These are phyloP conservation scores for Pollimyrus isidori DNA, from an alignment of 2,113 vertebrate species.

Conservation along the genomic window DNA sequence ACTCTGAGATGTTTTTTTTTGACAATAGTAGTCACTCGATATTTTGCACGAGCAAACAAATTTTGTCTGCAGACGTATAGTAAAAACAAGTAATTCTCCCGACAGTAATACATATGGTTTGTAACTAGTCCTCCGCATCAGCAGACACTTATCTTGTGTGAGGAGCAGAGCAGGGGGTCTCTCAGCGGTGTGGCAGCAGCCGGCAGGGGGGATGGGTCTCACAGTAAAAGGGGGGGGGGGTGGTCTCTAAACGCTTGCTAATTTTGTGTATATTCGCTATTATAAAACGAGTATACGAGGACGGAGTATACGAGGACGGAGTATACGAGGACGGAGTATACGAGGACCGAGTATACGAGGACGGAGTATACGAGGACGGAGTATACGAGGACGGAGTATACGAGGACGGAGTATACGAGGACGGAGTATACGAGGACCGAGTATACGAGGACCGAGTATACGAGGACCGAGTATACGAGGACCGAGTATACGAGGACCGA, in stretches of 20 bases:
- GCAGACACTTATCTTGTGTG: neutral
- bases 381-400: neutral
- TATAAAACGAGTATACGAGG: neutral
- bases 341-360: neutral
- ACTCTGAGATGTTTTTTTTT: neutral
- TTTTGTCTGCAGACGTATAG: neutral
- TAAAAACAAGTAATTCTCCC: neutral
- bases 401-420: neutral
- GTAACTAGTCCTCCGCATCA: neutral
- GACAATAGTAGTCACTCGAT: neutral
- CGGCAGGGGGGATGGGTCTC: neutral
- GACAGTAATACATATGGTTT: neutral
- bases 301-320: neutral
- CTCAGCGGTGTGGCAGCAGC: neutral
- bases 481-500: neutral
- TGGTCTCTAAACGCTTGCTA: neutral
- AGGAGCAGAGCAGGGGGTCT: neutral
- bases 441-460: neutral
- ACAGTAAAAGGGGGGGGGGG: too few species aligned
- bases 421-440: neutral
- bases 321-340: neutral
- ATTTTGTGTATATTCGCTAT: neutral
- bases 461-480: neutral
- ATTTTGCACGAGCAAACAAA: neutral
- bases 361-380: neutral